Percentiles rank a stretch among this genome's conserved stretches.
These are phyloP conservation scores for Sinocyclocheilus rhinocerous DNA, from an alignment of 2,113 vertebrate genomes.

Conservation along the genomic window DNA sequence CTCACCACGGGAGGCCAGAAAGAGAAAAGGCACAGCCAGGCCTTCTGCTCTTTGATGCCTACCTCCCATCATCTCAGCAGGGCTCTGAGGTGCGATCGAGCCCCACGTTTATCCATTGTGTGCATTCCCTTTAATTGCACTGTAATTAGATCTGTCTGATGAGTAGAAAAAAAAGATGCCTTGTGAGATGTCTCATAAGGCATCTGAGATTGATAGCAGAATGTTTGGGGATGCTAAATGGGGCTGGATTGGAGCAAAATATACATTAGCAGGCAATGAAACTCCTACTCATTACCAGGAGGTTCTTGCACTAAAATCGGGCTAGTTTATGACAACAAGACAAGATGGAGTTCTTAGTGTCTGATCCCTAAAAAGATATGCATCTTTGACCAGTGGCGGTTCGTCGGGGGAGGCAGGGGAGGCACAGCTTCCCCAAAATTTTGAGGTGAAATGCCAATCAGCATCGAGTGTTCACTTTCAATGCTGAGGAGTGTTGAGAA, in stretches of 20 bases:
- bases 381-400: neutral
- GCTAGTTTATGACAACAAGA: constrained; percentile 4
- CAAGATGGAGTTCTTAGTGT: constrained; percentile 31
- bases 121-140: neutral
- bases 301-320: neutral
- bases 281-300: neutral
- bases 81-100: constrained; percentile 16
- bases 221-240: neutral
- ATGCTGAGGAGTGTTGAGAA: too few relatives aligned
- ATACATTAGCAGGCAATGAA: neutral
- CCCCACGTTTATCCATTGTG: neutral
- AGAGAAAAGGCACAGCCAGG: constrained; percentile 11
- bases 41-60: constrained; percentile 42
- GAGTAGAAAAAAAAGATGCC: neutral
- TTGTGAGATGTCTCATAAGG: neutral
- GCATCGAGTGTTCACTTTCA: too few relatives aligned
- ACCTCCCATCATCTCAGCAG: constrained; percentile 18
- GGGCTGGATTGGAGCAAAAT: neutral
- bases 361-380: neutral
- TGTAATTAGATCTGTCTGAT: constrained; percentile 28
- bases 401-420: too few relatives aligned
- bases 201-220: constrained; percentile 13
- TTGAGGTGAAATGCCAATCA: too few relatives aligned
- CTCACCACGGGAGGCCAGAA: constrained; percentile 16
- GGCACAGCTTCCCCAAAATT: too few relatives aligned